Evolutionary conservation across 1,140 invertebrate species (phyloP).

Genomic region (Euwallacea fornicatus): DNA sequence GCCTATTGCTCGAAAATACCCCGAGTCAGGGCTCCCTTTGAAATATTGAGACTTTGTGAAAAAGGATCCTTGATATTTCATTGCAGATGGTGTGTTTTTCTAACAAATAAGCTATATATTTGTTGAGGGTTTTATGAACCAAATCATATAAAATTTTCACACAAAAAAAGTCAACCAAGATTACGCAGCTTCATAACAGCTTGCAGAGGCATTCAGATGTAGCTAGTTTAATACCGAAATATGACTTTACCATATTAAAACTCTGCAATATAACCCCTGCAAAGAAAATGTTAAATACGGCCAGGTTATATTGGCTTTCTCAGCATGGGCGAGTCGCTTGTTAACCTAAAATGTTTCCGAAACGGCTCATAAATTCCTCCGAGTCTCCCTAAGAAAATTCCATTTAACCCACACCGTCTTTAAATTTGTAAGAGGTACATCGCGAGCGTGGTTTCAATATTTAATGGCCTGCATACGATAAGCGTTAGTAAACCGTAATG

Average conservation of each 20-base stretch:
- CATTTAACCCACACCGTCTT: slow-evolving; percentile 35
- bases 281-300: slow-evolving; percentile 16
- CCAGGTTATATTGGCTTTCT: slow-evolving; percentile 22
- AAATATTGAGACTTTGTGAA: slow-evolving; percentile 18
- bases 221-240: not conserved
- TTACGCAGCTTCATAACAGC: not conserved
- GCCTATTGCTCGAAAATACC: slow-evolving; percentile 21
- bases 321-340: slow-evolving; percentile 21
- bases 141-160: no score
- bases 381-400: slow-evolving; percentile 30
- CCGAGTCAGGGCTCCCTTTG: slow-evolving; percentile 8
- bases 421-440: slow-evolving; percentile 35
- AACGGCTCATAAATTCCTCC: slow-evolving; percentile 29
- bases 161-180: no score
- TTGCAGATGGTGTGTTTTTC: no score
- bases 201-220: not conserved
- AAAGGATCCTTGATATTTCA: slow-evolving; percentile 11
- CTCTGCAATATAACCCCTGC: slow-evolving; percentile 1
- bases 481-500: slow-evolving; percentile 14
- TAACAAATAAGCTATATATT: no score
- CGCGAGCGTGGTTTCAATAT: slow-evolving; percentile 26
- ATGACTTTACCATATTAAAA: slow-evolving; percentile 20
- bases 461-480: slow-evolving; percentile 21
- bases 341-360: slow-evolving; percentile 32
- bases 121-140: no score